These are phyloP conservation scores for Charina bottae DNA, from an alignment of 2,113 vertebrate genomes.

Conservation along the genomic window DNA sequence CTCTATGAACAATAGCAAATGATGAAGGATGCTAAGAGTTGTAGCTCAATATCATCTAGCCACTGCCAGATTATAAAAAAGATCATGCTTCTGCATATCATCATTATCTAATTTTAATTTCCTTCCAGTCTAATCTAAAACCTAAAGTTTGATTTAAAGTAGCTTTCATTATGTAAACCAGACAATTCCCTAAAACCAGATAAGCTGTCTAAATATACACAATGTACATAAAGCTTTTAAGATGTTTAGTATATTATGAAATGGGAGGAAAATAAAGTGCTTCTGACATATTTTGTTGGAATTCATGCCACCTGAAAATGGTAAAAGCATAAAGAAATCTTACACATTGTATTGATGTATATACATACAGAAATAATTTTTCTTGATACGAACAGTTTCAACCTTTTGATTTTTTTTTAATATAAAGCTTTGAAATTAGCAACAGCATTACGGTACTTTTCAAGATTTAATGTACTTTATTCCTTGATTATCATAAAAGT, in stretches of 20 bases:
- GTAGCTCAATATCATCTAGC: not conserved
- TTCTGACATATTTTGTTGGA: not conserved
- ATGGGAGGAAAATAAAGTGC: not conserved
- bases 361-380: not conserved
- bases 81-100: not conserved
- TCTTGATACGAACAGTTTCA: not conserved
- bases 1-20: not conserved
- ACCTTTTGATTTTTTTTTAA: not conserved
- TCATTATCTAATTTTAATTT: not conserved
- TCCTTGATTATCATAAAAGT: not conserved
- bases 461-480: not conserved
- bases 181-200: not conserved
- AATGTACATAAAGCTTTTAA: not conserved
- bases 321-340: not conserved
- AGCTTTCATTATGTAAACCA: not conserved
- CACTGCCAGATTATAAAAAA: not conserved
- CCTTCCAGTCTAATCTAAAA: not conserved
- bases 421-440: not conserved
- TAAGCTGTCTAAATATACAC: not conserved
- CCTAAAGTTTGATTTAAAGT: not conserved
- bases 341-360: not conserved
- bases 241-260: not conserved
- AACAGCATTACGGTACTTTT: not conserved
- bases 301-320: not conserved
- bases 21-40: not conserved